Evolutionary conservation across 2,113 vertebrate genomes (phyloP).

Genomic region (Scolopax mira): DNA sequence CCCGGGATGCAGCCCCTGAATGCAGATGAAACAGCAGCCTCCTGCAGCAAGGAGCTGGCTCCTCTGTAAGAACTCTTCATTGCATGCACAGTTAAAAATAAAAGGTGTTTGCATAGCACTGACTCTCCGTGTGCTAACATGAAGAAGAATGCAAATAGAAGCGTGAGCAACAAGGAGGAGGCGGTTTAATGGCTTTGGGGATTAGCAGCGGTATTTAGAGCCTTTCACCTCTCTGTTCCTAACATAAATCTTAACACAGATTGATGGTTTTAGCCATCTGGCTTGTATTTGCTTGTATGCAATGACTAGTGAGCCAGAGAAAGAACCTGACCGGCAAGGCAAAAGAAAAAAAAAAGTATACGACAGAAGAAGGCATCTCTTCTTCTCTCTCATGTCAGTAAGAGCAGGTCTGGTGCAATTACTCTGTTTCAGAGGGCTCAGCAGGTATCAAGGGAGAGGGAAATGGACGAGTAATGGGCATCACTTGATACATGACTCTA

Average conservation of each 20-base stretch:
- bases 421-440: neutral
- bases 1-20: neutral
- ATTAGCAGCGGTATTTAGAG: neutral
- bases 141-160: slow-evolving; percentile 31
- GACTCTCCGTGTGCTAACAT: accelerated
- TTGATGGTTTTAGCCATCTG: slow-evolving; percentile 43
- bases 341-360: neutral
- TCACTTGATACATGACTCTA: neutral
- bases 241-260: slow-evolving; percentile 23
- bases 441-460: neutral
- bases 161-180: neutral
- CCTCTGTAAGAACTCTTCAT: neutral
- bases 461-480: neutral
- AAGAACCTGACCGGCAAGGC: slow-evolving; percentile 1
- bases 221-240: slow-evolving; percentile 37
- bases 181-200: slow-evolving; percentile 35
- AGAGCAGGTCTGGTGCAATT: neutral
- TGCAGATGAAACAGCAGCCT: neutral
- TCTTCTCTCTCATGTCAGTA: neutral
- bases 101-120: neutral
- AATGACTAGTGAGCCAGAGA: neutral
- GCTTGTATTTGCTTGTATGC: neutral
- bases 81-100: neutral
- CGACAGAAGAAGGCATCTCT: neutral
- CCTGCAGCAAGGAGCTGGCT: neutral